phyloP scores from a whole-genome alignment of 2,888 invertebrate genomes.

The Scaptomyza flava region DNA sequence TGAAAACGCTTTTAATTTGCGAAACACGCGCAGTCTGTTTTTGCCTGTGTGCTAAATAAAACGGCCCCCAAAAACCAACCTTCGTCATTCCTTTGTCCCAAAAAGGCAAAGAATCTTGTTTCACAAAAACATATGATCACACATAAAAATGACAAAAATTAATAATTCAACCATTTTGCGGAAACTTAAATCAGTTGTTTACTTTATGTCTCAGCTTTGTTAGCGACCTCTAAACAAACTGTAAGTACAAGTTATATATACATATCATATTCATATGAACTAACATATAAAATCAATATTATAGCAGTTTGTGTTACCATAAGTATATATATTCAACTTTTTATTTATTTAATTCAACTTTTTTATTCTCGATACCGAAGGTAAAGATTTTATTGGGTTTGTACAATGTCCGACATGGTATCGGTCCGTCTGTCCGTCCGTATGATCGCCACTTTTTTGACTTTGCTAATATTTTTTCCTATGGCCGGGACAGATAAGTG shows the following conservation, averaged over 20 bases:
- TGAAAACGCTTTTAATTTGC: conserved; percentile 78
- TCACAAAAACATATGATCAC: background rate
- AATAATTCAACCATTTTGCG: conserved; percentile 56
- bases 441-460: too few species aligned
- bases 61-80: conserved; percentile 1
- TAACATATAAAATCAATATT: background rate
- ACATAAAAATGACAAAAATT: conserved; percentile 38
- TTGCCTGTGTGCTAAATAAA: conserved; percentile 8
- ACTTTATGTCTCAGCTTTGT: conserved; percentile 31
- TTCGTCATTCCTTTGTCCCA: conserved; percentile 9
- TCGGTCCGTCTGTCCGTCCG: too few species aligned
- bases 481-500: too few species aligned
- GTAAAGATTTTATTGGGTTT: too few species aligned
- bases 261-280: background rate
- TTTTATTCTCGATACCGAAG: too few species aligned
- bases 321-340: too few species aligned
- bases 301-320: background rate
- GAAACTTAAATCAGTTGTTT: conserved; percentile 55
- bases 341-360: too few species aligned
- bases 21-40: conserved; percentile 40
- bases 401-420: too few species aligned
- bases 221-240: background rate
- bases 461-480: too few species aligned
- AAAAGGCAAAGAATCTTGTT: background rate
- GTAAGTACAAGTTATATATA: too few species aligned